Conservation (phyloP, 2,888 invertebrate genomes). For the Eueremaeus valkanovi region DNA sequence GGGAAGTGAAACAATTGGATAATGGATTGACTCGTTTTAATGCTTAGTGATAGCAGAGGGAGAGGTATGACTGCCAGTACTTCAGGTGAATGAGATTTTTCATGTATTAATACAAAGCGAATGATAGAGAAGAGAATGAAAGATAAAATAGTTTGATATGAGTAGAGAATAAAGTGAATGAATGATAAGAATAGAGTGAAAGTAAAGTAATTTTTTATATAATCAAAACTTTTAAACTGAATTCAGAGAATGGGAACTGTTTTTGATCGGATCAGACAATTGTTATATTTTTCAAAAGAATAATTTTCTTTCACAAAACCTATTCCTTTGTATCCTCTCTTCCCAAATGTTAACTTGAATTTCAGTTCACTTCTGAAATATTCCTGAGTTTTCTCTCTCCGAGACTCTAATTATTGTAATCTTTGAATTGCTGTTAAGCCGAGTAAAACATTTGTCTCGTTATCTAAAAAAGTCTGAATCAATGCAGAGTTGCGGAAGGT, state of each 20-base stretch:
- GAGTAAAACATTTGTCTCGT: not conserved
- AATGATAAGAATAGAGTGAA: not conserved
- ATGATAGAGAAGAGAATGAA: not conserved
- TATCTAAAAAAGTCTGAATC: too few relatives aligned
- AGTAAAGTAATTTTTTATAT: not conserved
- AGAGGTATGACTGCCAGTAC: too few relatives aligned
- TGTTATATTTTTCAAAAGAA: too few relatives aligned
- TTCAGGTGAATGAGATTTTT: too few relatives aligned
- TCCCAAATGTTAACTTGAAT: not conserved
- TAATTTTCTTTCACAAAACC: not conserved
- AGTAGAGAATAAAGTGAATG: not conserved
- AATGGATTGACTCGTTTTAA: slow-evolving; percentile 21
- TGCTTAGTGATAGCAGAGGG: not conserved
- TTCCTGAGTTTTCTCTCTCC: not conserved
- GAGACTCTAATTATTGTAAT: not conserved
- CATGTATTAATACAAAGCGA: not conserved
- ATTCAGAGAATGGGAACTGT: not conserved
- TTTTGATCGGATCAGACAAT: not conserved
- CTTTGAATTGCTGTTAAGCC: not conserved
- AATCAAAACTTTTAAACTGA: not conserved
- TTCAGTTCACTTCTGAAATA: not conserved
- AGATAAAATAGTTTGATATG: not conserved
- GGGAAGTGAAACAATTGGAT: slow-evolving; percentile 35
- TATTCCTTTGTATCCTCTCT: not conserved
- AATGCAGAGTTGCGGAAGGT: too few relatives aligned